phyloP scores from a whole-genome alignment of 1,140 invertebrate species.

The Aphaenogaster floridana region DNA sequence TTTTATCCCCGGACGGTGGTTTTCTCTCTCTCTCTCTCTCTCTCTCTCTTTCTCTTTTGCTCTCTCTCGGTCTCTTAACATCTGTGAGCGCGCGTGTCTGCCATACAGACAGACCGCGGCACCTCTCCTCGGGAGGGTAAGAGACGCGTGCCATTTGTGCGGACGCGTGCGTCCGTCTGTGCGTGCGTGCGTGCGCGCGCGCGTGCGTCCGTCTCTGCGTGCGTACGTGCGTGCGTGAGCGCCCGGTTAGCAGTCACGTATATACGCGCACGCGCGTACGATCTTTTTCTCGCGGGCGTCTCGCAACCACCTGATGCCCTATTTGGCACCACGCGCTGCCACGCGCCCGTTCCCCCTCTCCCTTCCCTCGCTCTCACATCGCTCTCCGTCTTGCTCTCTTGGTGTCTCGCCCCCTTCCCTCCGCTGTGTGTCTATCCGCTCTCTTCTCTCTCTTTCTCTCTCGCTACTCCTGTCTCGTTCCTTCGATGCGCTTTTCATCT shows the following conservation, averaged over 20 bases:
- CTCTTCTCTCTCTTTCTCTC: slow-evolving; percentile 27
- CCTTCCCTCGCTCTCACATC: slow-evolving; percentile 17
- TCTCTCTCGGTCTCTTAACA: slow-evolving; percentile 32
- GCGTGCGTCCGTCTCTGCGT: not conserved
- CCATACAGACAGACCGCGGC: slow-evolving; percentile 28
- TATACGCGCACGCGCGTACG: slow-evolving; percentile 73
- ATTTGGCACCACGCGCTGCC: slow-evolving; percentile 80
- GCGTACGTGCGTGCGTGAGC: slow-evolving; percentile 48
- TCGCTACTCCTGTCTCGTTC: no score
- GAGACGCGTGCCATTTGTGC: slow-evolving; percentile 76
- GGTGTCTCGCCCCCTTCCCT: not conserved
- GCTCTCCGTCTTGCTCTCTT: slow-evolving; percentile 44
- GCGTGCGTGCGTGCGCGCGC: slow-evolving; percentile 46
- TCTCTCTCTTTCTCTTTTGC: no score
- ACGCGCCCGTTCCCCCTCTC: slow-evolving; percentile 71
- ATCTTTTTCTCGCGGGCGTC: slow-evolving; percentile 76
- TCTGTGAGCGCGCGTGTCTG: slow-evolving; percentile 65
- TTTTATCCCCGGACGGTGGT: slow-evolving; percentile 46
- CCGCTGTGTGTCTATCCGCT: slow-evolving; percentile 22
- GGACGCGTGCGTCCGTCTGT: slow-evolving; percentile 14
- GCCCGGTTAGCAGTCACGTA: slow-evolving; percentile 71
- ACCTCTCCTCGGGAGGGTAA: slow-evolving; percentile 54
- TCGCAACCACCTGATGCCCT: slow-evolving; percentile 83
- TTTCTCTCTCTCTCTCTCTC: slow-evolving; percentile 19
- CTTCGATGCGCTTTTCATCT: not conserved